Base-by-base conservation (phyloP, 2,888 invertebrate species). In the Platypus cylindrus region DNA sequence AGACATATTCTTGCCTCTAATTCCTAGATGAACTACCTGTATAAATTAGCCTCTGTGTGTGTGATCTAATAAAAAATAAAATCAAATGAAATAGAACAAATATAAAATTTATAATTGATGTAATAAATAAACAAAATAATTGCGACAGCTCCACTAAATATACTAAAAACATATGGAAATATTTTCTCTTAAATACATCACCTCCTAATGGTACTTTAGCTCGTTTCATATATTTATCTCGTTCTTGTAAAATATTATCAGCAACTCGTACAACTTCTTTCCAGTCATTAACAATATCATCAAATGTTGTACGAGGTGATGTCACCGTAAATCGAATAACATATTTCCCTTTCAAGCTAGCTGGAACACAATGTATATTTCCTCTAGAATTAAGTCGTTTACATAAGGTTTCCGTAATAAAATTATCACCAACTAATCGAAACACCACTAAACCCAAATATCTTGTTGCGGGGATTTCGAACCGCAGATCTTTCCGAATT, bases 321-420 rank as follows among this genome's bases (percentile, higher is more conserved):
- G 95, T 94, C 20, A 97, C 80, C 0, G 94, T 91, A 59, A 95
- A 97, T 35, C 90, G 44, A 43, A 94, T 91, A 30, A 94, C 89
- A 57, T 86, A 86, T 56, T 78, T 76, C 0, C 81, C 84, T 54
- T 93, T 91, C 38, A 95, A 71, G 36, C 86, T 82, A 0, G 94
- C 91, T 0, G 95, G 95, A 0, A 97, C 94, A 45, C 93, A 90
- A 60, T 97, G 94, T 5, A 95, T 71, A 48, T 78, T 75, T 5
- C 91, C 94, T 1, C 84, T 73, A 2, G 76, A 78, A 55, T 95
- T 97, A 33, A 97, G 61, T 1, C 79, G 73, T 58, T 93, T 93
- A 34, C 95, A 66, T 3, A 95, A 64, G 9, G 74, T 70, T 60
- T 97, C 95, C 0, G 95, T 95, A 28, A 89, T 66, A 1, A 82